Base-by-base conservation (phyloP, 2,797 vertebrate species). In the Dendrocincla tyrannina region DNA sequence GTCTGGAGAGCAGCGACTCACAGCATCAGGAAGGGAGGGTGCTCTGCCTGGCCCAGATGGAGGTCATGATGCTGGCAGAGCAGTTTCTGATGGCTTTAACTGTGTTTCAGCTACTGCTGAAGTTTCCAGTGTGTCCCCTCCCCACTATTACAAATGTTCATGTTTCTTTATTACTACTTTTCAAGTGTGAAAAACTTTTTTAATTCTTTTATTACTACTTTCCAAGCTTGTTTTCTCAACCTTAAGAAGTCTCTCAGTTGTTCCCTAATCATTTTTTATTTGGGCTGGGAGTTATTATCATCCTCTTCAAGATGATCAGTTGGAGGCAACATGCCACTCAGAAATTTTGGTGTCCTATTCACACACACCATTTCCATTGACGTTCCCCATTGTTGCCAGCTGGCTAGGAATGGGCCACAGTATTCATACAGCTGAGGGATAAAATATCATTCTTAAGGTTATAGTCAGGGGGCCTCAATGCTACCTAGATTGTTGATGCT, bases 261-360 rank as follows among this genome's bases (percentile, higher is more conserved):
- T 41, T 73, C 28, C 37, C 28, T 63, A 59, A 25, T 52, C 72
- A 52, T 14, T 66, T 3, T 44, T 62, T 77, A 81, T 49, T 46
- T 64, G 30, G 25, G 10, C 23, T 77, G 23, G 64, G 24, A 59
- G n/a, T 63, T 19, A 2, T 63, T 35, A 24, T 64, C 16, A 39
- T 66, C 46, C 11, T 62, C 39, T 69, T 73, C 23, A 73, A 44
- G 11, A 12, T 27, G 32, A 81, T 28, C 50, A 42, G 9, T 0
- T 41, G 7, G 16, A n/a, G 23, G 5, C 17, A 68, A 32, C 9
- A 1, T 2, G 0, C 1, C 7, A 19, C 10, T 49, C 39, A 79
- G 44, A 82, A 90, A 55, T 16, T 19, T 14, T 50, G 13, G 15
- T 12, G n/a, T 37, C 28, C 17, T 58, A 5, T 9, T 77, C 23